Evolutionary conservation across 2,113 vertebrate genomes (phyloP).

Genomic region (Muntiacus reevesi): DNA sequence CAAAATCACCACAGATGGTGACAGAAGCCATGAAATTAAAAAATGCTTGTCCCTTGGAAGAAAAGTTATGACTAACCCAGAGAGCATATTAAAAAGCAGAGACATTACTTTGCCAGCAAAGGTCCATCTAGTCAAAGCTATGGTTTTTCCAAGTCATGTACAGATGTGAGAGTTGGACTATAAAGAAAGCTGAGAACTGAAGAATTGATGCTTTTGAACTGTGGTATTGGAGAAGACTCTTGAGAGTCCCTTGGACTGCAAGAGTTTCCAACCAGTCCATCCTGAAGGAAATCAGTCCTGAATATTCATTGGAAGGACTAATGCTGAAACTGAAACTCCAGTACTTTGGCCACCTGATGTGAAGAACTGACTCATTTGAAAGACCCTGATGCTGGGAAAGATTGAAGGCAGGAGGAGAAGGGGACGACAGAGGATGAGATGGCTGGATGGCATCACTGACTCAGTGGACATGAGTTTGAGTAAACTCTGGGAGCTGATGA

Average conservation of each 20-base stretch:
- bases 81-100: background rate
- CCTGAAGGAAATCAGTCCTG: background rate
- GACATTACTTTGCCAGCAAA: background rate
- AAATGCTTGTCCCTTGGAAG: background rate
- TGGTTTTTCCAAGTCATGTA: background rate
- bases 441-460: background rate
- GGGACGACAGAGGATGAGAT: accelerated
- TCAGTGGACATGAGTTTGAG: background rate
- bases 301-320: background rate
- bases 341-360: background rate
- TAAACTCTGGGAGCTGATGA: background rate
- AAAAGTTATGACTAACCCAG: background rate
- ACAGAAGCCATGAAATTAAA: background rate
- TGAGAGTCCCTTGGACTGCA: background rate
- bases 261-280: background rate
- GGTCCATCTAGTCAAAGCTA: background rate
- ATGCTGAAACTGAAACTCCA: background rate
- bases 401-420: background rate
- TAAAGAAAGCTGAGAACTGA: background rate
- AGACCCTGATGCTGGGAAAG: background rate
- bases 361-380: background rate
- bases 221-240: background rate
- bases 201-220: background rate
- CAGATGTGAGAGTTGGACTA: background rate
- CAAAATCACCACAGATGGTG: background rate